Percentiles rank a stretch among this genome's conserved stretches.
phyloP scores from a whole-genome alignment of 2,113 vertebrate species.

The Charina bottae region DNA sequence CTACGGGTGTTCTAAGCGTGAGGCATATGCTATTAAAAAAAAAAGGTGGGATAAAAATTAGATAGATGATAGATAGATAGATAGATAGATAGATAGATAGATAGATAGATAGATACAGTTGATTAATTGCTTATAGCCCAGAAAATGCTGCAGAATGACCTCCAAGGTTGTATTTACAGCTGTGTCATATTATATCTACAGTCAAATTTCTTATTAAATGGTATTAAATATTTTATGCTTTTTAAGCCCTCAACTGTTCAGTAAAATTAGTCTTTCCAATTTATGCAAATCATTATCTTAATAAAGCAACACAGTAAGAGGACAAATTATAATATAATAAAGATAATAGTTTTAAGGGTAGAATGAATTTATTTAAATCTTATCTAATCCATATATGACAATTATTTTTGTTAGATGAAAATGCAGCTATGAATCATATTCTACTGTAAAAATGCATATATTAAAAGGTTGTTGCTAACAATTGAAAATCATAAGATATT shows the following conservation, averaged over 20 bases:
- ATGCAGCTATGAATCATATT: not conserved
- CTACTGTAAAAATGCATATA: not conserved
- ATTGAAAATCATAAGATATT: not conserved
- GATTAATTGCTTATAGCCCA: not conserved
- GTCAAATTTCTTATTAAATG: not conserved
- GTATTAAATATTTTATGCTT: not conserved
- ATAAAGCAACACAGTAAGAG: not conserved
- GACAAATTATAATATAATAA: not conserved
- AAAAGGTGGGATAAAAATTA: too few relatives aligned
- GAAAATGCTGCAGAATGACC: not conserved
- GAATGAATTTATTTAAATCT: not conserved
- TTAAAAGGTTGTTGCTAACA: not conserved
- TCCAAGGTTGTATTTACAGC: not conserved
- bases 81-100: too few relatives aligned
- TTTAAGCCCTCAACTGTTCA: not conserved
- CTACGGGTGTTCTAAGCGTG: not conserved
- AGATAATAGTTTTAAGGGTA: not conserved
- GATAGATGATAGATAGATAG: too few relatives aligned
- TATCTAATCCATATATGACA: not conserved
- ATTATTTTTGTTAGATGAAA: not conserved
- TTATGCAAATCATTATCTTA: not conserved
- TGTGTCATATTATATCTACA: not conserved
- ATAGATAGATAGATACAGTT: too few relatives aligned
- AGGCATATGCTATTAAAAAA: not conserved
- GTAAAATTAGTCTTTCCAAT: not conserved